A percentile compares a stretch with the other conserved stretches of the same genome.
phyloP scores from a whole-genome alignment of 1,140 invertebrate genomes.

The Ruditapes philippinarum region DNA sequence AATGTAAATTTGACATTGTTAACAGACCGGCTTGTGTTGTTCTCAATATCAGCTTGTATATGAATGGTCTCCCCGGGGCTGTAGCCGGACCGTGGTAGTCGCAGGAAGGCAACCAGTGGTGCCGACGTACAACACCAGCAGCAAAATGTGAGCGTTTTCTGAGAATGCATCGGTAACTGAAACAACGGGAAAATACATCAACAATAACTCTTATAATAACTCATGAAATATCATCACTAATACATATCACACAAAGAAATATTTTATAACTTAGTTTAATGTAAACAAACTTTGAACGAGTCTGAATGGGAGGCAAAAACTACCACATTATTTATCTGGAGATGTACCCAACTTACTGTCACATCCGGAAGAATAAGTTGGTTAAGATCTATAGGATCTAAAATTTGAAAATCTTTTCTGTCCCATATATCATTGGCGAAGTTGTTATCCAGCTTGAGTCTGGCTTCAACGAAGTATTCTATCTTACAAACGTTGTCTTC shows the following conservation, averaged over 20 bases:
- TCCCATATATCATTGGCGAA: neutral
- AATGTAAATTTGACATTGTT: conserved; percentile 8
- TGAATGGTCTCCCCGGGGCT: conserved; percentile 46
- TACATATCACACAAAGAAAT: too few relatives aligned
- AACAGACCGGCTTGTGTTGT: neutral
- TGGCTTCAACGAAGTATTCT: conserved; percentile 42
- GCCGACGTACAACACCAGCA: neutral
- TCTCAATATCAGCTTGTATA: conserved; percentile 53
- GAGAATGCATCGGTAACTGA: conserved; percentile 31
- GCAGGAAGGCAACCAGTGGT: conserved; percentile 47
- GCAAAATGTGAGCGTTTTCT: neutral
- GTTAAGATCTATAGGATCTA: conserved; percentile 43
- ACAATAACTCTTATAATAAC: too few relatives aligned
- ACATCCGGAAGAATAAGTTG: conserved; percentile 57
- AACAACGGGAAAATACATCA: too few relatives aligned
- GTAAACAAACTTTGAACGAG: too few relatives aligned
- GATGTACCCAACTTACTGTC: conserved; percentile 30
- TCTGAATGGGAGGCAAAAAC: too few relatives aligned
- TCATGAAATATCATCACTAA: too few relatives aligned
- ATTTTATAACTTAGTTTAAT: too few relatives aligned
- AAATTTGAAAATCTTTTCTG: conserved; percentile 21
- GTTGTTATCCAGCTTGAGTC: conserved; percentile 38
- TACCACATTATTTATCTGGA: too few relatives aligned
- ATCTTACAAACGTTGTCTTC: conserved; percentile 52
- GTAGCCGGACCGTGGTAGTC: conserved; percentile 41